phyloP scores from a whole-genome alignment of 2,797 vertebrate species.

The Sebastes goodei region DNA sequence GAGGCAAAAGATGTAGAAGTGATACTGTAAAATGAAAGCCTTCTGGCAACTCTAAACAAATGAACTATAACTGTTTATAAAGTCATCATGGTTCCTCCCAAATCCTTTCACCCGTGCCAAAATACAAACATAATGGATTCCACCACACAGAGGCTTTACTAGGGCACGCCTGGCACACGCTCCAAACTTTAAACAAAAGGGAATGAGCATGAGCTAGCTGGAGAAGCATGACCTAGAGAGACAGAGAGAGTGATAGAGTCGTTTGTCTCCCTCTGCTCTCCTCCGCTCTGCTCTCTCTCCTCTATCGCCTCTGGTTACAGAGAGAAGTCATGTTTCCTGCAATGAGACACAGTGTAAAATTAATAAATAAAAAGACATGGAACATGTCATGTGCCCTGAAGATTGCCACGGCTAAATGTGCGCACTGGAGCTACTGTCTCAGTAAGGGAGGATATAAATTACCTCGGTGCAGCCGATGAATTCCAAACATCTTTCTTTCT shows the following conservation, averaged over 20 bases:
- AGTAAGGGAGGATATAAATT: slow-evolving; percentile 75
- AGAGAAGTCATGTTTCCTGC: slow-evolving; percentile 78
- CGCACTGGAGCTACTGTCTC: slow-evolving; percentile 69
- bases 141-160: slow-evolving; percentile 73
- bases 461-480: slow-evolving; percentile 69
- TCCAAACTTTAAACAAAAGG: slow-evolving; percentile 79
- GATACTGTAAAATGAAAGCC: slow-evolving; percentile 69
- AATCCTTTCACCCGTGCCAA: slow-evolving; percentile 79
- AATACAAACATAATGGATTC: slow-evolving; percentile 78
- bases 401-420: slow-evolving; percentile 80
- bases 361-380: slow-evolving; percentile 78
- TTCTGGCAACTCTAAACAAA: slow-evolving; percentile 70
- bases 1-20: slow-evolving; percentile 47
- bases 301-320: slow-evolving; percentile 76
- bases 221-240: slow-evolving; percentile 82
- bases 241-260: slow-evolving; percentile 79
- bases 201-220: slow-evolving; percentile 73
- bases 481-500: slow-evolving; percentile 69
- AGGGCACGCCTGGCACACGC: slow-evolving; percentile 78
- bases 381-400: slow-evolving; percentile 81
- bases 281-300: slow-evolving; percentile 70
- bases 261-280: slow-evolving; percentile 75
- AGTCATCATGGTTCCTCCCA: slow-evolving; percentile 75
- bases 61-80: slow-evolving; percentile 79
- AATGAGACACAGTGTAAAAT: slow-evolving; percentile 81